Percentiles rank a stretch among this genome's conserved stretches.
These are phyloP conservation scores for Meles meles DNA, from an alignment of 2,113 vertebrate genomes.

Conservation along the genomic window DNA sequence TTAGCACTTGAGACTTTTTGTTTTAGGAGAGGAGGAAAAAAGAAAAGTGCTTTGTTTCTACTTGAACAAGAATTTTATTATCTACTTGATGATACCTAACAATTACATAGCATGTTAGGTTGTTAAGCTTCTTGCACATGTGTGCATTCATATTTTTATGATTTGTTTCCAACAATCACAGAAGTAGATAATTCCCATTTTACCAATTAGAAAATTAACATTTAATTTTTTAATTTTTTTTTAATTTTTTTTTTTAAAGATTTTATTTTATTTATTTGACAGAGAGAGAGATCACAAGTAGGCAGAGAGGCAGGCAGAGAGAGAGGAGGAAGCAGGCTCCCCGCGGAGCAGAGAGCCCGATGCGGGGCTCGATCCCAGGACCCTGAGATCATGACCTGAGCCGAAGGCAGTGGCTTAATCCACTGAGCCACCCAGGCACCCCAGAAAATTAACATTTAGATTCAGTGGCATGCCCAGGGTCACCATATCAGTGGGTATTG, in stretches of 20 bases:
- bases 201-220: conserved; percentile 35
- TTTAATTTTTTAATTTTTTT: too few relatives aligned
- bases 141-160: conserved; percentile 7
- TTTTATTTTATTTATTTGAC: too few relatives aligned
- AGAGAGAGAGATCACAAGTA: too few relatives aligned
- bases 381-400: too few relatives aligned
- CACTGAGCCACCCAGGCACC: too few relatives aligned
- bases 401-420: too few relatives aligned
- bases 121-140: conserved; percentile 14
- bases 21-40: neutral
- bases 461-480: neutral
- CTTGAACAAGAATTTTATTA: neutral
- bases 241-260: too few relatives aligned
- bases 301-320: too few relatives aligned
- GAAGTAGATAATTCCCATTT: neutral
- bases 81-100: neutral
- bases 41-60: conserved; percentile 8
- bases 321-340: too few relatives aligned
- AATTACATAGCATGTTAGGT: neutral
- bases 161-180: neutral
- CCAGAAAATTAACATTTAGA: conserved; percentile 27
- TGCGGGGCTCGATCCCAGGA: too few relatives aligned
- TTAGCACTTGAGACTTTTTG: neutral
- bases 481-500: neutral
- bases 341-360: too few relatives aligned